Evolutionary conservation across 2,888 invertebrate genomes (phyloP).

Genomic region (Eupithecia insigniata): DNA sequence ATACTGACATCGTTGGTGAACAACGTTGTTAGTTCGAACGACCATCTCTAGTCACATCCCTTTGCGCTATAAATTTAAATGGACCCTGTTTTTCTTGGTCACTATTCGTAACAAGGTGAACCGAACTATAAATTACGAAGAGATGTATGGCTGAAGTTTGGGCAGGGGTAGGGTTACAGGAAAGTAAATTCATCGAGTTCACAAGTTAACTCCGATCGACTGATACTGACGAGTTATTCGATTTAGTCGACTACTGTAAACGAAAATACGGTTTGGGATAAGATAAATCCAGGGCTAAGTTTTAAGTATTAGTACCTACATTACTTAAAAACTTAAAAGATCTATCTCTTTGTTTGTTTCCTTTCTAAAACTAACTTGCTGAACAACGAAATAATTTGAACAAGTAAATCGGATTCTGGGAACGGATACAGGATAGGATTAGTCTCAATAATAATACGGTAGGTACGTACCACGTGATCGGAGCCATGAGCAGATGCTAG

Average conservation of each 20-base stretch:
- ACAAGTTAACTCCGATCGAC: conserved; percentile 7
- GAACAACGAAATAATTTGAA: not conserved
- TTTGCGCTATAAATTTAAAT: conserved; percentile 17
- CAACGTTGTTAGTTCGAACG: not conserved
- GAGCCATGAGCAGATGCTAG: not conserved
- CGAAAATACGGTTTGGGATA: not conserved
- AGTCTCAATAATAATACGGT: not conserved
- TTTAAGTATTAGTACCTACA: not conserved
- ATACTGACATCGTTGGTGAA: not conserved
- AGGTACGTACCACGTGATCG: not conserved
- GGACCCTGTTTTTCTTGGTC: conserved; percentile 9
- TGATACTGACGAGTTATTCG: conserved; percentile 3
- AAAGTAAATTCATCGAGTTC: conserved; percentile 5
- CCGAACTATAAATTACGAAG: conserved; percentile 7
- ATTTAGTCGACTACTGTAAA: not conserved
- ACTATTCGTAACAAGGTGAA: conserved; percentile 11
- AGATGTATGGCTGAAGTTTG: conserved; percentile 7
- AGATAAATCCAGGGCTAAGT: not conserved
- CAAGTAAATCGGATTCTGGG: not conserved
- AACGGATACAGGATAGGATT: not conserved
- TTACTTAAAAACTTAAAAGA: not conserved
- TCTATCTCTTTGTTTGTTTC: not conserved
- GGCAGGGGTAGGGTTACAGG: not conserved
- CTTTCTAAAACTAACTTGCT: not conserved
- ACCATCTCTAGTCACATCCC: conserved; percentile 6